Percentiles rank a stretch among this genome's conserved stretches.
These are phyloP conservation scores for Anolis apletophallus DNA, from an alignment of 2,797 vertebrate species.

Conservation along the genomic window DNA sequence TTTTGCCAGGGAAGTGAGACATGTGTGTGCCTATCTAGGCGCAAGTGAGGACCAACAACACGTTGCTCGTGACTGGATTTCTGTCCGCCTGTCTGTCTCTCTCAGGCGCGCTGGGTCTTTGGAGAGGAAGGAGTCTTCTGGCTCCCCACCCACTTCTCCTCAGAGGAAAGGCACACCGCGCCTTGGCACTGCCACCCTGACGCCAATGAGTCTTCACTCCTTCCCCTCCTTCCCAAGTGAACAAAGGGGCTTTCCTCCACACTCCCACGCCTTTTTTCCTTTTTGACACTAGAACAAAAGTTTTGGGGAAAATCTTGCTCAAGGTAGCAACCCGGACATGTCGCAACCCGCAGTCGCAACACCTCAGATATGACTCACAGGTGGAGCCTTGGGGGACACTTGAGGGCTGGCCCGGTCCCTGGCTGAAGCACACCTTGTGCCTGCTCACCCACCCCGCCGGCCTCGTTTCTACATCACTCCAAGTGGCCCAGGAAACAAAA, in stretches of 20 bases:
- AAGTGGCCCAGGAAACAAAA: not conserved
- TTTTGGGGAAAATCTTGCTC: conserved; percentile 43
- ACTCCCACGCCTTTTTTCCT: not conserved
- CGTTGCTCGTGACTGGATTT: no score
- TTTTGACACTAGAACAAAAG: conserved; percentile 25
- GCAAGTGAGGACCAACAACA: no score
- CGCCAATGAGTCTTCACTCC: not conserved
- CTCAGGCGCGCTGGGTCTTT: no score
- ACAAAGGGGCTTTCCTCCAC: not conserved
- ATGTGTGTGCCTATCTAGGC: no score
- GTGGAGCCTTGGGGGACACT: conserved; percentile 17
- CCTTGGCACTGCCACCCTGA: not conserved
- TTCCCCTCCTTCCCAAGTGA: not conserved
- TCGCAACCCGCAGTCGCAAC: conserved; percentile 55
- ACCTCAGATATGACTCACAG: conserved; percentile 39
- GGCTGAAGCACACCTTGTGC: not conserved
- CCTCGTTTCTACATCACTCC: not conserved
- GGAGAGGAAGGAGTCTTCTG: not conserved
- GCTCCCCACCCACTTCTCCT: not conserved
- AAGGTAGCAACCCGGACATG: conserved; percentile 54
- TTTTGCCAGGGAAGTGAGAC: no score
- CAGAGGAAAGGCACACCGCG: not conserved
- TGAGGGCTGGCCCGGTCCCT: not conserved
- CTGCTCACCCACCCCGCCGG: no score
- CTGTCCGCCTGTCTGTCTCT: no score